A percentile compares a stretch with the other conserved stretches of the same genome.
Evolutionary conservation across 1,140 invertebrate species (phyloP).

Genomic region (Lucilia sericata): DNA sequence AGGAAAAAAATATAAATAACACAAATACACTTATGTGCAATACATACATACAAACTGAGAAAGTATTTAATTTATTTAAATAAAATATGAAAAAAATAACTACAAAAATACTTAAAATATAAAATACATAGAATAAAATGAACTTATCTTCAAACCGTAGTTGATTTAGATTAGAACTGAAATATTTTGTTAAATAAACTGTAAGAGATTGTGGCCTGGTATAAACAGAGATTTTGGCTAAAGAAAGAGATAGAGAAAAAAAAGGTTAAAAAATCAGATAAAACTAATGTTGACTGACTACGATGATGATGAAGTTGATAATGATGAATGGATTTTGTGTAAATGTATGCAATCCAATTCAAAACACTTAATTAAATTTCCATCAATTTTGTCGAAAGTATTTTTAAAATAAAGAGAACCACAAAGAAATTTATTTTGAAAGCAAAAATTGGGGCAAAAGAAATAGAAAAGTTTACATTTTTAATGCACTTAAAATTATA

Average conservation of each 20-base stretch:
- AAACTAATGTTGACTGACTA: neutral
- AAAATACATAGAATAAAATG: neutral
- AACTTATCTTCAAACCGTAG: neutral
- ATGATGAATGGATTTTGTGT: neutral
- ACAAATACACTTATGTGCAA: neutral
- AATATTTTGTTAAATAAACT: slow-evolving; percentile 19
- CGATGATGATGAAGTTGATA: neutral
- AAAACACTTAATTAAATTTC: slow-evolving; percentile 18
- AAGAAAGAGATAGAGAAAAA: neutral
- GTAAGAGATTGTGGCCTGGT: neutral
- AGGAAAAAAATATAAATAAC: neutral
- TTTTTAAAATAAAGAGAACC: neutral
- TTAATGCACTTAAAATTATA: no score
- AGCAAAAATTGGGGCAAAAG: no score
- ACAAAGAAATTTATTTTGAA: neutral
- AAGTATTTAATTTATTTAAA: slow-evolving; percentile 10
- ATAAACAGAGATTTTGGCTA: neutral
- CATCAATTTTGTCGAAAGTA: neutral
- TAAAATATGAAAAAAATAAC: neutral
- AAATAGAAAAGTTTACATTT: no score
- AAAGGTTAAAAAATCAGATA: neutral
- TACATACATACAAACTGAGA: neutral
- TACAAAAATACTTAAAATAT: neutral
- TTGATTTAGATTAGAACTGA: neutral
- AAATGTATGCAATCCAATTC: neutral